phyloP scores from a whole-genome alignment of 1,140 invertebrate genomes.

The Macrobrachium nipponense region DNA sequence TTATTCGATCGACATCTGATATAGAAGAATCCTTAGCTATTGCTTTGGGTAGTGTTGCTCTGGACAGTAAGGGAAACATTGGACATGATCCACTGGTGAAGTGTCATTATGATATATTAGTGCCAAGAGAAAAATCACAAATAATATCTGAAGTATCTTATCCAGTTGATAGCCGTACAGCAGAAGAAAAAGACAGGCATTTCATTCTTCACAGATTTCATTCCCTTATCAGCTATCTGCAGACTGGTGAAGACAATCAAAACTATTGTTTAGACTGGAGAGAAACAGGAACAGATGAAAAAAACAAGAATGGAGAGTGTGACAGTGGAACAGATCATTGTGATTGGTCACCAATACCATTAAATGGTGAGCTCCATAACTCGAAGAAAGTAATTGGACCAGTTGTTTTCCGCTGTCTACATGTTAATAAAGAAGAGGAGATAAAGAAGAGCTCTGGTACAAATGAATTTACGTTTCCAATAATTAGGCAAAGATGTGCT shows the following conservation, averaged over 20 bases:
- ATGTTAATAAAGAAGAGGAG: background rate
- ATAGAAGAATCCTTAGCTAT: constrained; percentile 2
- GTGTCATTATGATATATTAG: background rate
- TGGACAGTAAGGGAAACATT: background rate
- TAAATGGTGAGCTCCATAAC: background rate
- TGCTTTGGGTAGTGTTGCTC: background rate
- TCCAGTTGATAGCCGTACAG: constrained; percentile 25
- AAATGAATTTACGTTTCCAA: constrained; percentile 27
- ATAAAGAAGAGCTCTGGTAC: background rate
- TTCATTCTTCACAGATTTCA: constrained; percentile 17
- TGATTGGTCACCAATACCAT: background rate
- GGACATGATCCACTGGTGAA: background rate
- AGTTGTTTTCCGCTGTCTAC: background rate
- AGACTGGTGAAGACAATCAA: background rate
- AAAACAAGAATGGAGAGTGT: background rate
- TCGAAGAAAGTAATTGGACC: background rate
- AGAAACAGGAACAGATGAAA: background rate
- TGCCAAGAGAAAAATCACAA: background rate
- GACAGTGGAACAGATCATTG: background rate
- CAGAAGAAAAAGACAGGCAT: constrained; percentile 27
- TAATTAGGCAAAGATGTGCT: constrained; percentile 38
- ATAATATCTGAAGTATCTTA: constrained; percentile 18
- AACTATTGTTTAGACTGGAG: background rate
- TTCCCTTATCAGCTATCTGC: constrained; percentile 5
- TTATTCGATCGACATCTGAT: background rate